phyloP scores from a whole-genome alignment of 2,113 vertebrate species.

The Cephalopterus ornatus region DNA sequence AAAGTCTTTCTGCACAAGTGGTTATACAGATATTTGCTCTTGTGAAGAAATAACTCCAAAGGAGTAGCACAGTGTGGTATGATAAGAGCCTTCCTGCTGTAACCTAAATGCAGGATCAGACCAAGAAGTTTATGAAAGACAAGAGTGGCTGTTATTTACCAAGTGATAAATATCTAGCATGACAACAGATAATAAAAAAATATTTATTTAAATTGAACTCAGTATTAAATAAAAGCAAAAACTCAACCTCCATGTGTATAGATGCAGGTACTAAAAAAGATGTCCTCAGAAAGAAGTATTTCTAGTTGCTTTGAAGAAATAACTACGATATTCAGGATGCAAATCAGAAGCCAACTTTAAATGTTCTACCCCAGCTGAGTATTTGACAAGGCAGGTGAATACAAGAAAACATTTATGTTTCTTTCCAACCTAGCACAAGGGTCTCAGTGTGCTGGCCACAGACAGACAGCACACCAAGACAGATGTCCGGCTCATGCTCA shows the following conservation, averaged over 20 bases:
- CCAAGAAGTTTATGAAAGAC: not conserved
- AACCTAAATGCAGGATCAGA: not conserved
- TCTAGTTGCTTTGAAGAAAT: not conserved
- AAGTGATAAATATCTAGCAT: not conserved
- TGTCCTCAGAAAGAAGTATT: not conserved
- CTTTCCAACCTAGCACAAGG: not conserved
- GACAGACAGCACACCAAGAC: not conserved
- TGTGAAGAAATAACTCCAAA: not conserved
- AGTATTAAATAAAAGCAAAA: conserved; percentile 6
- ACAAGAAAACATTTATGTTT: not conserved
- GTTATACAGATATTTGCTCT: not conserved
- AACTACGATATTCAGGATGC: not conserved
- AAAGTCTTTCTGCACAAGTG: not conserved
- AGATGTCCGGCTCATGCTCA: not conserved
- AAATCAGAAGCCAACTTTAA: not conserved
- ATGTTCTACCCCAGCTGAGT: not conserved
- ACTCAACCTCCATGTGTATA: not conserved
- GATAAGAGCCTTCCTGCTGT: not conserved
- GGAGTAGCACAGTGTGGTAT: not conserved
- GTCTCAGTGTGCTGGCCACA: rapidly evolving
- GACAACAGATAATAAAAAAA: not conserved
- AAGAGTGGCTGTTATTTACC: not conserved
- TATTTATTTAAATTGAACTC: not conserved
- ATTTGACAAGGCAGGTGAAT: not conserved
- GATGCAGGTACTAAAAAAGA: not conserved